A percentile compares a stretch with the other conserved stretches of the same genome.
phyloP scores from a whole-genome alignment of 2,888 invertebrate genomes.

The Psylliodes chrysocephalus region DNA sequence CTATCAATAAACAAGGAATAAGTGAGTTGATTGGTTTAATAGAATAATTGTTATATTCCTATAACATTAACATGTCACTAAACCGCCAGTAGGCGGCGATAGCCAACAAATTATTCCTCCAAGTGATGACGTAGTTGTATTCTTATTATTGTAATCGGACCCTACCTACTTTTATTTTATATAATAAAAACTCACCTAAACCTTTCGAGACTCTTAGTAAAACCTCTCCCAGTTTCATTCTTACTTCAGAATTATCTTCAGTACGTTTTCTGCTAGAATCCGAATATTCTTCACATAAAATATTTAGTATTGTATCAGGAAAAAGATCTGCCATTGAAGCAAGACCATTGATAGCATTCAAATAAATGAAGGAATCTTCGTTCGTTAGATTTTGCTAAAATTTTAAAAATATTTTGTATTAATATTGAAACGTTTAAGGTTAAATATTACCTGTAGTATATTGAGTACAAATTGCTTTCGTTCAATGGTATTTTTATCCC shows the following conservation, averaged over 20 bases:
- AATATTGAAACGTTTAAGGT: too few species aligned
- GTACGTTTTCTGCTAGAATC: constrained; percentile 56
- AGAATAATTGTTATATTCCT: too few species aligned
- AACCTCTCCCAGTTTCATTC: constrained; percentile 84
- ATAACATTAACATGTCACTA: too few species aligned
- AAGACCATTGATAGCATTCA: constrained; percentile 81
- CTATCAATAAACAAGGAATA: too few species aligned
- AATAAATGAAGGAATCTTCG: constrained; percentile 84
- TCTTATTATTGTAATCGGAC: too few species aligned
- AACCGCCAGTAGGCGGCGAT: too few species aligned
- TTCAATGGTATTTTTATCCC: constrained; percentile 72
- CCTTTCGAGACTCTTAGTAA: constrained; percentile 77
- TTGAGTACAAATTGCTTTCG: constrained; percentile 75
- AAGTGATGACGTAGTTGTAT: too few species aligned
- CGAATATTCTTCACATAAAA: constrained; percentile 75
- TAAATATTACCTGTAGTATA: constrained; percentile 80
- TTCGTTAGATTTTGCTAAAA: constrained; percentile 78
- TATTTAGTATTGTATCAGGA: constrained; percentile 75
- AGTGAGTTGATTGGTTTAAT: too few species aligned
- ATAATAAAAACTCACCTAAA: constrained; percentile 77
- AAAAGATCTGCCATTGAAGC: constrained; percentile 73
- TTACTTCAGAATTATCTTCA: constrained; percentile 67
- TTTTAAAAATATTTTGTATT: too few species aligned
- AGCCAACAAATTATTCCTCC: too few species aligned
- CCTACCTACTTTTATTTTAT: too few species aligned